Evolutionary conservation across 2,113 vertebrate genomes (phyloP).

Genomic region (Peucedramus taeniatus): DNA sequence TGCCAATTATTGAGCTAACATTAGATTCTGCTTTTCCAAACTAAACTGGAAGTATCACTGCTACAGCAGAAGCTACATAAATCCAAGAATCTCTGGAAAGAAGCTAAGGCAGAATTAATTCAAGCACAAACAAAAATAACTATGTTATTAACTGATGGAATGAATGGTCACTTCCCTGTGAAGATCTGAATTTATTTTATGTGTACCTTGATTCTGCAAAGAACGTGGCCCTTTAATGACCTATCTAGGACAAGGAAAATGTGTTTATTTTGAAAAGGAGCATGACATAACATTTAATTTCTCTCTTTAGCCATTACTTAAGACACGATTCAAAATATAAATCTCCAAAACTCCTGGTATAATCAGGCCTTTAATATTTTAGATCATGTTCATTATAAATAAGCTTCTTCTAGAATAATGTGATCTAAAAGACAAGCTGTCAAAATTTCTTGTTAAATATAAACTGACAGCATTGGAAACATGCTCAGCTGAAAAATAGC

Average conservation of each 20-base stretch:
- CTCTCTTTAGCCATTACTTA: not conserved
- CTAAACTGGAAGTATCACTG: not conserved
- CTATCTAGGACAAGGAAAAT: not conserved
- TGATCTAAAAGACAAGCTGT: conserved; percentile 20
- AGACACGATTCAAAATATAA: not conserved
- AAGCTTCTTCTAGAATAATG: not conserved
- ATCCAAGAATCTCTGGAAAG: not conserved
- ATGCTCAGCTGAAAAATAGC: not conserved
- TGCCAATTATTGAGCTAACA: not conserved
- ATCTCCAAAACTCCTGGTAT: not conserved
- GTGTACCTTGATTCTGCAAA: not conserved
- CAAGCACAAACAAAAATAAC: not conserved
- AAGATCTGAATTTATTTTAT: not conserved
- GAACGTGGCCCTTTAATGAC: fast-evolving
- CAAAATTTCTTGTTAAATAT: conserved; percentile 37
- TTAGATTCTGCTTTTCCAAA: not conserved
- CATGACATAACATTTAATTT: not conserved
- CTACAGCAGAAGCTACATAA: not conserved
- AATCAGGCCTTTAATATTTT: not conserved
- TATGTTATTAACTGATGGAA: not conserved
- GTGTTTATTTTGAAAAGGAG: not conserved
- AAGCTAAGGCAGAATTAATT: not conserved
- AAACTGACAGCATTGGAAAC: not conserved
- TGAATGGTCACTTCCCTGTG: not conserved
- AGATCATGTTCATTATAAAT: conserved; percentile 19